These are phyloP conservation scores for Sphinx pinastri DNA, from an alignment of 2,888 invertebrate species.

Conservation along the genomic window DNA sequence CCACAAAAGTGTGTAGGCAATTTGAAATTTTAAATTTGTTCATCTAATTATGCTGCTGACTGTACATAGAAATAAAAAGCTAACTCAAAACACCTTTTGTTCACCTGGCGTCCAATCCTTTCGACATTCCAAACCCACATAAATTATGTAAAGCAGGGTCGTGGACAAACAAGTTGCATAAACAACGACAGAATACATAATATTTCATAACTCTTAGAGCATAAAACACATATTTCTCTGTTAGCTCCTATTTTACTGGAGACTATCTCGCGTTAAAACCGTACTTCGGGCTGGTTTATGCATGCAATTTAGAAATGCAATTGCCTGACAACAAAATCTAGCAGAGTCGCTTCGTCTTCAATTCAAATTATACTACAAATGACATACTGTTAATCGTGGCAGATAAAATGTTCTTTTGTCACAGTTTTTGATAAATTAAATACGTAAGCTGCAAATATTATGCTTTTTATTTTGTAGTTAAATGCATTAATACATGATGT, in stretches of 20 bases:
- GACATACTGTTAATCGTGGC: neutral
- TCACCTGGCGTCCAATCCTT: conserved; percentile 33
- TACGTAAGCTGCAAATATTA: neutral
- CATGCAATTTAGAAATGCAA: conserved; percentile 11
- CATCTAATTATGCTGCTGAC: no score
- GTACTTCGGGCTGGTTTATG: conserved; percentile 3
- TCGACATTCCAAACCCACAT: conserved; percentile 38
- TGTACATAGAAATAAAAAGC: neutral
- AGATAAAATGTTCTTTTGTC: neutral
- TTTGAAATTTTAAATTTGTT: no score
- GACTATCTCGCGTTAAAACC: conserved; percentile 7
- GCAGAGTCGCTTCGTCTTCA: neutral
- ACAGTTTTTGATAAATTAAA: neutral
- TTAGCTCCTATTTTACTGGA: neutral
- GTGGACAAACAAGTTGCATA: conserved; percentile 37
- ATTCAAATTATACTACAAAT: neutral
- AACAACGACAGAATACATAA: conserved; percentile 29
- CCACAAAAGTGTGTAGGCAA: no score
- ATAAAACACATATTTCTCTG: conserved; percentile 21
- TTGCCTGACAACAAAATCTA: neutral
- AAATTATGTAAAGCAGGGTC: conserved; percentile 50
- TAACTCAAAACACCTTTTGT: conserved; percentile 34
- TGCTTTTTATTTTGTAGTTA: no score
- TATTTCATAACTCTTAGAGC: conserved; percentile 13
- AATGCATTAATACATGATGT: no score